Conservation (phyloP, 2,888 invertebrate genomes). For the Malacosoma neustria region DNA sequence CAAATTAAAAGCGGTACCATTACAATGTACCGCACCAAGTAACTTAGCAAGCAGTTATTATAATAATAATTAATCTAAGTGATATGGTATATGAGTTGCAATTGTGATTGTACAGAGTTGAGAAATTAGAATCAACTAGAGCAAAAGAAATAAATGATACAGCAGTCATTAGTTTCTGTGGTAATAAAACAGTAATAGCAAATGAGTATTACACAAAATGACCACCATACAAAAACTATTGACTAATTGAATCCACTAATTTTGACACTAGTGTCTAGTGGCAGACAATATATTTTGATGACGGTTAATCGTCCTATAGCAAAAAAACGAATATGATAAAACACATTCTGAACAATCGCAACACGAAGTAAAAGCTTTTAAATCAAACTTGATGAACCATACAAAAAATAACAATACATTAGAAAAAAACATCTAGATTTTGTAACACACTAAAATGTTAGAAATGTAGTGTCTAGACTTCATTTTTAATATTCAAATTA, state of each 20-base stretch:
- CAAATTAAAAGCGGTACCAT: too few species aligned
- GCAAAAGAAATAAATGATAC: constrained; percentile 47
- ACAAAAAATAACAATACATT: constrained; percentile 24
- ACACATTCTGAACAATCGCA: constrained; percentile 32
- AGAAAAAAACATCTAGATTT: constrained; percentile 29
- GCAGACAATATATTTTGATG: constrained; percentile 26
- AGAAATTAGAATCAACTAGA: constrained; percentile 10
- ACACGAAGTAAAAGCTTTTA: constrained; percentile 26
- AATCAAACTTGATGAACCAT: constrained; percentile 27
- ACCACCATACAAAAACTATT: constrained; percentile 45
- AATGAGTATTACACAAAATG: constrained; percentile 28
- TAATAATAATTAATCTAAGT: too few species aligned
- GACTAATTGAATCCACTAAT: constrained; percentile 55
- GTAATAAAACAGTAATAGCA: constrained; percentile 39
- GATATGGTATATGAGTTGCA: too few species aligned
- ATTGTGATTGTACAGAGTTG: too few species aligned
- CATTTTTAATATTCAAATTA: constrained; percentile 35
- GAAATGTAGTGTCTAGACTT: constrained; percentile 28
- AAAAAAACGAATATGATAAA: constrained; percentile 22
- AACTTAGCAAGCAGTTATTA: too few species aligned
- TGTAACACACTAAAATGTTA: constrained; percentile 26
- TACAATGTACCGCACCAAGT: too few species aligned
- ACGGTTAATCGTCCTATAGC: constrained; percentile 23
- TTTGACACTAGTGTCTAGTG: constrained; percentile 30
- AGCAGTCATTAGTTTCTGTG: constrained; percentile 38